phyloP scores from a whole-genome alignment of 2,113 vertebrate genomes.

The Hydrochoerus hydrochaeris region DNA sequence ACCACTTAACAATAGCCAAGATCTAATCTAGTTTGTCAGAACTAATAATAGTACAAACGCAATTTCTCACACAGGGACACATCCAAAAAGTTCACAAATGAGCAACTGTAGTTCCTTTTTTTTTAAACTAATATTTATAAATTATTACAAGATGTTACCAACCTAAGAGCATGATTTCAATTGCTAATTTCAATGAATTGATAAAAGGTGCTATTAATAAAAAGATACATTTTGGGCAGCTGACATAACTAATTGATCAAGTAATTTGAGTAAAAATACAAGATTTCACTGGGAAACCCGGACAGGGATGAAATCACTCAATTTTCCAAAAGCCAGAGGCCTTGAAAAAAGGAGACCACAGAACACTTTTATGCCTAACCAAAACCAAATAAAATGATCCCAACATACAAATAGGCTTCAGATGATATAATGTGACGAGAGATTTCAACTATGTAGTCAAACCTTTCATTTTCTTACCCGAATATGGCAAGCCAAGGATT shows the following conservation, averaged over 20 bases:
- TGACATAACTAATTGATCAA: constrained; percentile 79
- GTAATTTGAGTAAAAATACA: constrained; percentile 75
- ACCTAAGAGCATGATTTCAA: constrained; percentile 47
- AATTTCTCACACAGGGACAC: constrained; percentile 73
- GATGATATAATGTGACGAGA: constrained; percentile 84
- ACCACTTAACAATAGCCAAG: constrained; percentile 84
- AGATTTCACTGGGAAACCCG: constrained; percentile 69
- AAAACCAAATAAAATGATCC: constrained; percentile 86
- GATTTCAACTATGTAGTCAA: constrained; percentile 85
- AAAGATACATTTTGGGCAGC: constrained; percentile 81
- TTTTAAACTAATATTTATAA: constrained; percentile 87
- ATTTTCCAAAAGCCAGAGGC: constrained; percentile 83
- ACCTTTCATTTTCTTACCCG: constrained; percentile 82
- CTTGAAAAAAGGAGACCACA: constrained; percentile 81
- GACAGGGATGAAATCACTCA: constrained; percentile 80
- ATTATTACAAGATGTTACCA: constrained; percentile 87
- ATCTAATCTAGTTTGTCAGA: constrained; percentile 87
- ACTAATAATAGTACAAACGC: constrained; percentile 74
- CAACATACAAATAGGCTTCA: constrained; percentile 82
- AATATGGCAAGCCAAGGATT: constrained; percentile 69
- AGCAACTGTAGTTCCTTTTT: constrained; percentile 83
- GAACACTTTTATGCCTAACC: constrained; percentile 85
- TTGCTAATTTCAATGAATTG: constrained; percentile 74
- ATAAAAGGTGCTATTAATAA: constrained; percentile 84
- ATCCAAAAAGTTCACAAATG: constrained; percentile 81